Percentiles rank a stretch among this genome's conserved stretches.
Conservation (phyloP, 2,888 invertebrate genomes). For the Ectemnius cavifrons region DNA sequence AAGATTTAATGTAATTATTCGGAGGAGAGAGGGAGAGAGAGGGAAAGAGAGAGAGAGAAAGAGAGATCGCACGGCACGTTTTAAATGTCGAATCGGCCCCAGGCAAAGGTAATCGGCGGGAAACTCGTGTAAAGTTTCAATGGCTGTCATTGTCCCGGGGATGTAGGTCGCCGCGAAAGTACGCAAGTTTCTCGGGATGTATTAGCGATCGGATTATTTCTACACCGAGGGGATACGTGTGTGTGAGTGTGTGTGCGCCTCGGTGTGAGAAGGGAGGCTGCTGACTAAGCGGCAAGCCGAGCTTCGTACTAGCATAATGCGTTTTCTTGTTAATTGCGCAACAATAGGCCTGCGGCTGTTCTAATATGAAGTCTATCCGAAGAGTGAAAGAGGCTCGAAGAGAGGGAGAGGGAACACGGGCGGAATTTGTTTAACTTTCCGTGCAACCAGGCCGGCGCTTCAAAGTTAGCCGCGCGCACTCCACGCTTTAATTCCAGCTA, state of each 20-base stretch:
- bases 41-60: neutral
- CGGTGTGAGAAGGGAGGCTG: neutral
- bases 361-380: conserved; percentile 10
- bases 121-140: conserved; percentile 41
- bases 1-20: neutral
- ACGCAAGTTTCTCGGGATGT: neutral
- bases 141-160: conserved; percentile 21
- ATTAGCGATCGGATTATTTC: conserved; percentile 15
- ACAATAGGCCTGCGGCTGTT: conserved; percentile 30
- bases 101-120: conserved; percentile 27
- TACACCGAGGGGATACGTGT: neutral
- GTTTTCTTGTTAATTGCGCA: conserved; percentile 35
- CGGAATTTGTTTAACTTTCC: conserved; percentile 19
- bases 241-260: no score
- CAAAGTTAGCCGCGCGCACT: conserved; percentile 20
- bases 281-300: conserved; percentile 1
- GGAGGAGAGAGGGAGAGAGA: neutral
- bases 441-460: conserved; percentile 13
- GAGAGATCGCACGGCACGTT: neutral
- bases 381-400: no score
- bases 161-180: conserved; percentile 21
- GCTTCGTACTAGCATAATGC: conserved; percentile 7
- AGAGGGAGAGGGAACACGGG: neutral
- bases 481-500: conserved; percentile 16
- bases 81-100: neutral